These are phyloP conservation scores for Gulo gulo DNA, from an alignment of 2,113 vertebrate genomes.

Conservation along the genomic window DNA sequence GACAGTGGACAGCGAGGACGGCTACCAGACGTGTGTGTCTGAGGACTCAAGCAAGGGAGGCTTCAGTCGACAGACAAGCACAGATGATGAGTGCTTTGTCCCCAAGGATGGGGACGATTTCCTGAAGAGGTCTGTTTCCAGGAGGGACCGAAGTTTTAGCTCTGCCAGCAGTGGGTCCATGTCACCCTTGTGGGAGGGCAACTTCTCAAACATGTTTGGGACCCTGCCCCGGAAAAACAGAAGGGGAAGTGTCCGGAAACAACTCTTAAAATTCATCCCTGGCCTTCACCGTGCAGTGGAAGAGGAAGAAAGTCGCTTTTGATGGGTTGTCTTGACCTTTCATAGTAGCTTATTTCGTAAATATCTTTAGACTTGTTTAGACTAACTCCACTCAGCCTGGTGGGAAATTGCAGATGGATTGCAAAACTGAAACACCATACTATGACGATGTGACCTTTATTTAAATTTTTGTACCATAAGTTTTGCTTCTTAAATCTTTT, in stretches of 20 bases:
- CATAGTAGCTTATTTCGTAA: neutral
- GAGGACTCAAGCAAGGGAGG: constrained; percentile 81
- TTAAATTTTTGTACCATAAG: neutral
- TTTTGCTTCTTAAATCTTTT: constrained; percentile 24
- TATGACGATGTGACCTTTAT: neutral
- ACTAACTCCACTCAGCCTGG: neutral
- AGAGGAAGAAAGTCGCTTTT: constrained; percentile 89
- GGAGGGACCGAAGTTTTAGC: constrained; percentile 89
- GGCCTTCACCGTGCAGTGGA: constrained; percentile 92
- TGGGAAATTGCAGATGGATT: neutral
- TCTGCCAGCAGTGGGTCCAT: constrained; percentile 85
- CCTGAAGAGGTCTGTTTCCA: constrained; percentile 59
- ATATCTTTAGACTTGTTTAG: neutral
- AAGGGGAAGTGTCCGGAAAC: constrained; percentile 87
- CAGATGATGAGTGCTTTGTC: constrained; percentile 87
- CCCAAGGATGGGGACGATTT: constrained; percentile 59
- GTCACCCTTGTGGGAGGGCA: constrained; percentile 89
- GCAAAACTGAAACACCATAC: neutral
- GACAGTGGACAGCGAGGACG: constrained; percentile 90
- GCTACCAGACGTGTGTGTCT: constrained; percentile 81
- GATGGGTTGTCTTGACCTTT: neutral
- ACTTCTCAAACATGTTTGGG: constrained; percentile 85
- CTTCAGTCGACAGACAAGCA: constrained; percentile 85
- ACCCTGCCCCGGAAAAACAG: constrained; percentile 91
- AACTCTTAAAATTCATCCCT: constrained; percentile 92